Base-by-base conservation (phyloP, 2,113 vertebrate species). In the Calyptommatus sinebrachiatus region DNA sequence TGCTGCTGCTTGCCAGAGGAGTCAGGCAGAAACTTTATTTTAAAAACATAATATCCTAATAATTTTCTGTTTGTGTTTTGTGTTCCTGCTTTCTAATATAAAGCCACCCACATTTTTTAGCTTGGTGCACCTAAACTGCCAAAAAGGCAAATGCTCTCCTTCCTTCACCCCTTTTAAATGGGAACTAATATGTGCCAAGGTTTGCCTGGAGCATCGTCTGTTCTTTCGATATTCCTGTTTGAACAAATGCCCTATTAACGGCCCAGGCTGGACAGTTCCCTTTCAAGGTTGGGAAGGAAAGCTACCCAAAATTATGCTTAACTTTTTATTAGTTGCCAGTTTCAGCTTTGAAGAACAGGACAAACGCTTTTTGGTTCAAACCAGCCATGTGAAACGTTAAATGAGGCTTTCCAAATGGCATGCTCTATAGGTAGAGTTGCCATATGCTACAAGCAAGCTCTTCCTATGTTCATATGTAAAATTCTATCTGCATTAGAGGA, bases 311-410 rank as follows among this genome's bases (percentile, higher is more conserved):
- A 81, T 78, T 73, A 67, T 48, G 50, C 11, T 86, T 50, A 75
- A 28, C 20, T 67, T 81, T 83, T 90, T 28, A 76, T 79, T 45
- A 66, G 70, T 89, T 72, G 69, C 86, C 84, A 82, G 69, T 66
- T 73, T 87, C 82, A 83, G 76, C 73, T 86, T 71, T 68, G 81
- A 71, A 87, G 75, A 26, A 86, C 28, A 29, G 76, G 83, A 79
- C 72, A 71, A 50, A 11, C 8, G 28, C 14, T 2, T 57, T 80
- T 87, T 74, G 73, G 76, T 77, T 85, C 78, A 85, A 84, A 83
- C 35, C 79, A 68, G 45, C 87, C 87, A 0, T 88, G 88, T 81
- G 68, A 81, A 65, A 65, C 83, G 81, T 60, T 85, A 89, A 85
- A 70, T 73, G 5, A 74, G 82, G 46, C 79, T 79, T 90, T 87